A percentile compares a stretch with the other conserved stretches of the same genome.
phyloP scores from a whole-genome alignment of 2,888 invertebrate species.

The Tortrix viridana region DNA sequence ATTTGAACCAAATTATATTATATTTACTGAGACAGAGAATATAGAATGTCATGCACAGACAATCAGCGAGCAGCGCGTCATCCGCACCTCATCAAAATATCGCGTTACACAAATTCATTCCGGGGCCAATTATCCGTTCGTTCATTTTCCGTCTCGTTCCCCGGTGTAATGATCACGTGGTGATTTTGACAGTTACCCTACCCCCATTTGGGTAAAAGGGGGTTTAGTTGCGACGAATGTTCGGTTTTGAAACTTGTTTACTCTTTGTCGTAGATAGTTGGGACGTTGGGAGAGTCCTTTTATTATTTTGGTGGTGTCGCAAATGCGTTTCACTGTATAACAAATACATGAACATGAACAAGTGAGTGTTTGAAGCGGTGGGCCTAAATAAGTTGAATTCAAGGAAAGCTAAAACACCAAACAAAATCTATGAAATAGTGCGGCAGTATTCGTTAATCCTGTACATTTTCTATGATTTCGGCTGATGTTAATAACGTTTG shows the following conservation, averaged over 20 bases:
- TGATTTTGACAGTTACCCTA: conserved; percentile 79
- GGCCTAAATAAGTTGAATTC: too few species aligned
- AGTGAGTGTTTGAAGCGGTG: too few species aligned
- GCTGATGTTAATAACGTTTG: too few species aligned
- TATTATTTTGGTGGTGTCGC: too few species aligned
- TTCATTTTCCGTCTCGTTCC: conserved; percentile 81
- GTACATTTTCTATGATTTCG: too few species aligned
- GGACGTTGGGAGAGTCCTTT: too few species aligned
- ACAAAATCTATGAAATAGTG: too few species aligned
- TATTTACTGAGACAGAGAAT: conserved; percentile 1
- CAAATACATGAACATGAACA: too few species aligned
- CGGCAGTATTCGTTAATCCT: too few species aligned
- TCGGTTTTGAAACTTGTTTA: not conserved
- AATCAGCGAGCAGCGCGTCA: conserved; percentile 48
- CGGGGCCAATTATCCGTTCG: conserved; percentile 78
- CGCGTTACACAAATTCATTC: conserved; percentile 80
- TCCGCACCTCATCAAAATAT: conserved; percentile 81
- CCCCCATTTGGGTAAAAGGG: conserved; percentile 46
- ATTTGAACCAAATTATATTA: not conserved
- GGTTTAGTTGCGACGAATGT: conserved; percentile 37
- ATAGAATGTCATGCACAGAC: conserved; percentile 22
- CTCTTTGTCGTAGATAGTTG: not conserved
- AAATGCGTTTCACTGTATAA: too few species aligned
- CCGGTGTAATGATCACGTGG: conserved; percentile 81
- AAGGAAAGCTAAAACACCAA: too few species aligned